Conservation (phyloP, 2,797 vertebrate genomes). For the Enteromius unitaeniatus region DNA sequence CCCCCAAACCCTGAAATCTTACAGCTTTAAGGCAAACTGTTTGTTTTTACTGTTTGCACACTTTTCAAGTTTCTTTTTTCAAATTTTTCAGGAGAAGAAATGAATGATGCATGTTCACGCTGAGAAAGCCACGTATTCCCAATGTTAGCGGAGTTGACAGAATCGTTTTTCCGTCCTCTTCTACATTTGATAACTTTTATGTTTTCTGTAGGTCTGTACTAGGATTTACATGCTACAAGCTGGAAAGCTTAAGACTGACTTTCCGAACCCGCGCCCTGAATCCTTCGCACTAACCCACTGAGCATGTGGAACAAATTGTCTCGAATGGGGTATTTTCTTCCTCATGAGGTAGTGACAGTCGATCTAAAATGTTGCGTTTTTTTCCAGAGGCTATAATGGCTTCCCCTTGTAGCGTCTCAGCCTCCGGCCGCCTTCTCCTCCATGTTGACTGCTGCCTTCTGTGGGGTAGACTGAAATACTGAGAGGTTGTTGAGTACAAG, state of each 20-base stretch:
- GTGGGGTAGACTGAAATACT: slow-evolving; percentile 36
- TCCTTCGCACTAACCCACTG: slow-evolving; percentile 58
- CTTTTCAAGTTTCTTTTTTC: slow-evolving; percentile 60
- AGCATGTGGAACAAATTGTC: slow-evolving; percentile 71
- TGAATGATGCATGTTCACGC: slow-evolving; percentile 59
- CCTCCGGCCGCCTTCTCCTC: slow-evolving; percentile 45
- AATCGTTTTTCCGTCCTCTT: slow-evolving; percentile 10
- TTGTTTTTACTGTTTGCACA: slow-evolving; percentile 67
- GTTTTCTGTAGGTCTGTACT: slow-evolving; percentile 30
- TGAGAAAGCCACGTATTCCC: background rate
- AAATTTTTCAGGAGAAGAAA: slow-evolving; percentile 60
- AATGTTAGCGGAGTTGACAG: slow-evolving; percentile 27
- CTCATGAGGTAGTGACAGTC: slow-evolving; percentile 48
- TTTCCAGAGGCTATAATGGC: slow-evolving; percentile 37
- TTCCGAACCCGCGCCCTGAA: slow-evolving; percentile 59
- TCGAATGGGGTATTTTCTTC: slow-evolving; percentile 46
- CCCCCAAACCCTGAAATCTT: slow-evolving; percentile 53
- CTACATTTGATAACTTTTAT: slow-evolving; percentile 56
- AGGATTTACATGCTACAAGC: slow-evolving; percentile 74
- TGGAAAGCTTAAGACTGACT: slow-evolving; percentile 71
- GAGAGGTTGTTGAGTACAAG: slow-evolving; percentile 55
- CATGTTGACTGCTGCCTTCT: slow-evolving; percentile 27
- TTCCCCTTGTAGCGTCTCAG: slow-evolving; percentile 31
- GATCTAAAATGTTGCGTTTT: slow-evolving; percentile 47
- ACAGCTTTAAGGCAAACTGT: slow-evolving; percentile 66